Percentiles rank a stretch among this genome's conserved stretches.
Conservation (phyloP, 2,113 vertebrate genomes). For the Pelecanus crispus region DNA sequence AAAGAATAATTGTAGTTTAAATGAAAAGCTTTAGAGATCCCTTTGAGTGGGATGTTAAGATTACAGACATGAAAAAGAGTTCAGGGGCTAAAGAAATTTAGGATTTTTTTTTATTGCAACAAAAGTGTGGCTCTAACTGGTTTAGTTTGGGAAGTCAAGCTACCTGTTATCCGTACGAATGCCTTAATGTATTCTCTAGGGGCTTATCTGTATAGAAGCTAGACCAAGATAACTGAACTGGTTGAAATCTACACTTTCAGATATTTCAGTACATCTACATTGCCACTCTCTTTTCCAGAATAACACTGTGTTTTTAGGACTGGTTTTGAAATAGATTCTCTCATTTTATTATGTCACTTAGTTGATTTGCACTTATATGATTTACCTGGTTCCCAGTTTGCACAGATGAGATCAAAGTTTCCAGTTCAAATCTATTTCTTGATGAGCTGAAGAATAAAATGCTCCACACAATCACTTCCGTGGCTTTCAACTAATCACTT, state of each 20-base stretch:
- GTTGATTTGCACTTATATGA: background rate
- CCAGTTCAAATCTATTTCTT: background rate
- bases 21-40: conserved; percentile 69
- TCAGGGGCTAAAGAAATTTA: conserved; percentile 16
- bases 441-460: background rate
- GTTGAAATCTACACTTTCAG: background rate
- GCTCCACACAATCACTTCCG: background rate
- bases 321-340: background rate
- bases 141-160: conserved; percentile 16
- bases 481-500: background rate
- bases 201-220: background rate
- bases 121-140: background rate
- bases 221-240: background rate
- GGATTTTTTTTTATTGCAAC: background rate
- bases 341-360: background rate
- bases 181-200: background rate
- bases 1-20: conserved; percentile 75
- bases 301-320: background rate
- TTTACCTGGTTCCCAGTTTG: background rate
- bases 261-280: background rate
- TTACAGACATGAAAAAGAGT: conserved; percentile 44
- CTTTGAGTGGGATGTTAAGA: conserved; percentile 62
- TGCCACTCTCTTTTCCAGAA: background rate
- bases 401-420: background rate
- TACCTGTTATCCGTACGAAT: background rate